A percentile compares a stretch with the other conserved stretches of the same genome.
Conservation (phyloP, 1,140 invertebrate genomes). For the Gonatopus flavifemur region DNA sequence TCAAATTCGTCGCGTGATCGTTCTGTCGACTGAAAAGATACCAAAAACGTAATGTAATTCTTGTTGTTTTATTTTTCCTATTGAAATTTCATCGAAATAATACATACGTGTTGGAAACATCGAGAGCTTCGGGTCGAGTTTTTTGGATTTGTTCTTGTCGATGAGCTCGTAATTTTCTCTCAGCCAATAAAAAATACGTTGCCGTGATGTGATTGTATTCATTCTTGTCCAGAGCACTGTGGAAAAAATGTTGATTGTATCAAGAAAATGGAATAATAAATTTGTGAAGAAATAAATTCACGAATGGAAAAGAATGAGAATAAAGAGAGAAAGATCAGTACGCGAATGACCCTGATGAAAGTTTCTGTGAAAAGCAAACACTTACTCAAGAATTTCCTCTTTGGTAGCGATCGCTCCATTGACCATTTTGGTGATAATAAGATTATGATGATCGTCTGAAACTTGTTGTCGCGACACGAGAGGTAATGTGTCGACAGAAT, state of each 20-base stretch:
- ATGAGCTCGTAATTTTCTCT: constrained; percentile 81
- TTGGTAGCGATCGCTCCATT: constrained; percentile 91
- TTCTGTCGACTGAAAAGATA: constrained; percentile 38
- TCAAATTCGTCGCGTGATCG: constrained; percentile 40
- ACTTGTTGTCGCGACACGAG: constrained; percentile 81
- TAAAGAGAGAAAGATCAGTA: neutral
- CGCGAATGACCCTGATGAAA: neutral
- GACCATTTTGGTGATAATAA: constrained; percentile 95
- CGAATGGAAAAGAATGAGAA: neutral
- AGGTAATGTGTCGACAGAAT: constrained; percentile 67
- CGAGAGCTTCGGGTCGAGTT: constrained; percentile 41
- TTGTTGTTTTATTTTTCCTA: neutral
- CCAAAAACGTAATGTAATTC: neutral
- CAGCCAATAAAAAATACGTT: constrained; percentile 96
- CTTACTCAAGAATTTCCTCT: constrained; percentile 89
- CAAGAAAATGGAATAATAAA: neutral
- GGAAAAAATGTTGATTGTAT: too few relatives aligned
- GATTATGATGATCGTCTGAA: constrained; percentile 88
- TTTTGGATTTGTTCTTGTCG: constrained; percentile 65
- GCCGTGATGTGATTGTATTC: constrained; percentile 98
- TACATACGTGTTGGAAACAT: constrained; percentile 42
- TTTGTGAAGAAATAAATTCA: neutral
- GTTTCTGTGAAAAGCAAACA: constrained; percentile 12
- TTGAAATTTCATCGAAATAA: neutral
- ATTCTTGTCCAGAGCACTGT: constrained; percentile 88